phyloP scores from a whole-genome alignment of 2,113 vertebrate species.

The Stomatorhinus ivindoensis region DNA sequence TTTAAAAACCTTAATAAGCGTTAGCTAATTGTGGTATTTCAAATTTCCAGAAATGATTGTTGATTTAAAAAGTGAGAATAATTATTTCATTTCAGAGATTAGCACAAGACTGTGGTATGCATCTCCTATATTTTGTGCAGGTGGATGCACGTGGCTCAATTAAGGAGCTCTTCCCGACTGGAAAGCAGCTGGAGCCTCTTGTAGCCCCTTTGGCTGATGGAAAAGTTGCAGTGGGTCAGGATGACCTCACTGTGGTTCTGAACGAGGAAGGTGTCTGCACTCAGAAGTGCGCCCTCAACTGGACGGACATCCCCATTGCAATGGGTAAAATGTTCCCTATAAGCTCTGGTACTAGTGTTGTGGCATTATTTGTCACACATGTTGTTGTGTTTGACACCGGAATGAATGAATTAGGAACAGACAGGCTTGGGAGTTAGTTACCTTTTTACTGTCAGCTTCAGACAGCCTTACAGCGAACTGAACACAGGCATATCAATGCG shows the following conservation, averaged over 20 bases:
- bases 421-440: too few species aligned
- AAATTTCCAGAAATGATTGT: not conserved
- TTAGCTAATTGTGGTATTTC: not conserved
- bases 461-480: too few species aligned
- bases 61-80: not conserved
- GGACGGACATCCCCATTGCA: conserved; percentile 96
- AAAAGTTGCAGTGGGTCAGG: conserved; percentile 95
- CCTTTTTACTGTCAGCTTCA: too few species aligned
- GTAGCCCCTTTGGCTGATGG: conserved; percentile 88
- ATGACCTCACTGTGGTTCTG: conserved; percentile 91
- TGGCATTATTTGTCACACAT: not conserved
- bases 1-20: not conserved
- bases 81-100: not conserved
- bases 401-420: too few species aligned
- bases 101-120: not conserved
- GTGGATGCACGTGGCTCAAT: conserved; percentile 91
- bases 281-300: conserved; percentile 94
- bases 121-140: conserved; percentile 46
- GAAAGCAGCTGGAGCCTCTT: conserved; percentile 91
- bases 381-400: too few species aligned
- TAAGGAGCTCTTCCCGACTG: conserved; percentile 96
- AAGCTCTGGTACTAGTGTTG: not conserved
- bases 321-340: conserved; percentile 70
- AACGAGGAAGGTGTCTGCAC: conserved; percentile 92
- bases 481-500: too few species aligned